These are phyloP conservation scores for Callionymus lyra DNA, from an alignment of 2,113 vertebrate species.

Conservation along the genomic window DNA sequence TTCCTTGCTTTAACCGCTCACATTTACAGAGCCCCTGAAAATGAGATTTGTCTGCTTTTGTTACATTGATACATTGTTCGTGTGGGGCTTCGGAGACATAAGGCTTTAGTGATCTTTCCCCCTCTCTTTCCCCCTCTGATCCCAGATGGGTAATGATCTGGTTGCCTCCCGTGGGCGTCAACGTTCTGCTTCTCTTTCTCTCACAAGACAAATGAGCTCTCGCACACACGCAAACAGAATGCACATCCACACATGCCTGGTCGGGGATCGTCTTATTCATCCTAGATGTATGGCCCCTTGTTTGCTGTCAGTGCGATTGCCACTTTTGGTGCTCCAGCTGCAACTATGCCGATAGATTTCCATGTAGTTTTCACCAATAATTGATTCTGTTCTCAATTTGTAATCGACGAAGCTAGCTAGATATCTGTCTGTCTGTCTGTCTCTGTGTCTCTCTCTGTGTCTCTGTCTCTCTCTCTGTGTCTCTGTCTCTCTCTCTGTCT, in stretches of 20 bases:
- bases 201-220: conserved; percentile 68
- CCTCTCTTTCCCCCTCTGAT: conserved; percentile 39
- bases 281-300: conserved; percentile 68
- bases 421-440: background rate
- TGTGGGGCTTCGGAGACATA: conserved; percentile 19
- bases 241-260: conserved; percentile 15
- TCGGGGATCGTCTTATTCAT: conserved; percentile 42
- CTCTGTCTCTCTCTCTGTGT: background rate
- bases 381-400: conserved; percentile 71
- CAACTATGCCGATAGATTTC: conserved; percentile 64
- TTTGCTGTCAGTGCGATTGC: conserved; percentile 62
- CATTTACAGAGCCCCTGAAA: conserved; percentile 59
- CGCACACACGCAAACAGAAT: conserved; percentile 10
- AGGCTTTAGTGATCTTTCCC: conserved; percentile 38
- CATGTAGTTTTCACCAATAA: conserved; percentile 63
- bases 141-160: conserved; percentile 71
- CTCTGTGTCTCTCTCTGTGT: background rate
- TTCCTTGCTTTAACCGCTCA: conserved; percentile 45
- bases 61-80: conserved; percentile 61
- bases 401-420: conserved; percentile 60
- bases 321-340: conserved; percentile 68
- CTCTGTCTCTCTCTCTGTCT: conserved; percentile 9
- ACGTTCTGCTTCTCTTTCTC: conserved; percentile 62
- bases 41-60: conserved; percentile 73
- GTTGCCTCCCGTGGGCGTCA: conserved; percentile 58